phyloP scores from a whole-genome alignment of 1,140 invertebrate species.

The Radopholus similis region DNA sequence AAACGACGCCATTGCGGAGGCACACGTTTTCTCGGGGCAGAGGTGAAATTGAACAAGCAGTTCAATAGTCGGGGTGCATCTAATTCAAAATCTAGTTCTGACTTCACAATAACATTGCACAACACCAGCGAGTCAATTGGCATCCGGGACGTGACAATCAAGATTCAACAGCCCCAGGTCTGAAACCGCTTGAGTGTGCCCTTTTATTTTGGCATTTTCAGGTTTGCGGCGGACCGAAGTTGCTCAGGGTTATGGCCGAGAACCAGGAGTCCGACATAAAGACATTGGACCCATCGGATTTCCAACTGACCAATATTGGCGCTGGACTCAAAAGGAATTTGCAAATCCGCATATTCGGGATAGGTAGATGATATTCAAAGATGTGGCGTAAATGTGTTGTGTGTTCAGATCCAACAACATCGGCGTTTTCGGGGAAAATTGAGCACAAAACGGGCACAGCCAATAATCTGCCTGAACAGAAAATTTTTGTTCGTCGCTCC shows the following conservation, averaged over 20 bases:
- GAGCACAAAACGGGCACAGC: slow-evolving; percentile 11
- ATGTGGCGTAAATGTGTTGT: slow-evolving; percentile 17
- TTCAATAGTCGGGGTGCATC: background rate
- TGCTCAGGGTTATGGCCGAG: slow-evolving; percentile 21
- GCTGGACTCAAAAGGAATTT: slow-evolving; percentile 31
- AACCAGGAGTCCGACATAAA: background rate
- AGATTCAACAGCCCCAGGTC: slow-evolving; percentile 50
- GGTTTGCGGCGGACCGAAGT: slow-evolving; percentile 28
- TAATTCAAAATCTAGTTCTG: slow-evolving; percentile 37
- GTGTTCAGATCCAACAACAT: slow-evolving; percentile 10
- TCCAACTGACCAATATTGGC: background rate
- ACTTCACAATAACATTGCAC: slow-evolving; percentile 43
- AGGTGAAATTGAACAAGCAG: slow-evolving; percentile 27
- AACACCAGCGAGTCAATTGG: slow-evolving; percentile 40
- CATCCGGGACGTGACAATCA: slow-evolving; percentile 43
- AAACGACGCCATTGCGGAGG: slow-evolving; percentile 44
- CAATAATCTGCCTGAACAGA: no score
- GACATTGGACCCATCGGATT: background rate
- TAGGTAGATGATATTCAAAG: slow-evolving; percentile 35
- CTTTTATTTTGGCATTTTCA: background rate
- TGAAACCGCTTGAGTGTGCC: no score
- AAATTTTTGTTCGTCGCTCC: slow-evolving; percentile 20
- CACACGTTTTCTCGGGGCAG: slow-evolving; percentile 54
- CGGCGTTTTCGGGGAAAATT: slow-evolving; percentile 5
- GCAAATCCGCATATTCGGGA: slow-evolving; percentile 53